Conservation (phyloP, 2,113 vertebrate genomes). For the Diglossa brunneiventris region DNA sequence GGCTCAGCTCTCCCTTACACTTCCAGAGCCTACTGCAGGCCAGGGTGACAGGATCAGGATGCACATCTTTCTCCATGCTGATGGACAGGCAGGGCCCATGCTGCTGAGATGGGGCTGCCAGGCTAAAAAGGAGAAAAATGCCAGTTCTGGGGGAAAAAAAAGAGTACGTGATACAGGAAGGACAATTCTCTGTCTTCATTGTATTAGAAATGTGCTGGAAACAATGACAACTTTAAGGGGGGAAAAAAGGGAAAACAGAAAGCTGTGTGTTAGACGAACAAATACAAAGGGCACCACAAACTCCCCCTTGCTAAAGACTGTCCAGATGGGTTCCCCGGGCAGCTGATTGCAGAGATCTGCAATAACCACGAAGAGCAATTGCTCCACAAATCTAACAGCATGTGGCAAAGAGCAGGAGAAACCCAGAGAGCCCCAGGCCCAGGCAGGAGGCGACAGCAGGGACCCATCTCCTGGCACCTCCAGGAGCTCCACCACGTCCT, state of each 20-base stretch:
- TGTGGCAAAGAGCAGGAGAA: not conserved
- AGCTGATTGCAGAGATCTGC: not conserved
- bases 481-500: fast-evolving
- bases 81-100: not conserved
- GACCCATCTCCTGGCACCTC: not conserved
- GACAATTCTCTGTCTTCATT: not conserved
- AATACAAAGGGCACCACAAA: not conserved
- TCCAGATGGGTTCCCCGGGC: not conserved
- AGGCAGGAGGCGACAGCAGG: not conserved
- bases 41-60: not conserved
- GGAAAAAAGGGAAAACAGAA: not conserved
- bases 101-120: not conserved
- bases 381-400: not conserved
- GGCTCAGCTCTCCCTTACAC: not conserved
- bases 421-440: not conserved
- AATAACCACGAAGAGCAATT: fast-evolving
- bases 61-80: too few relatives aligned
- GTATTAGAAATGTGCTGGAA: not conserved
- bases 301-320: not conserved
- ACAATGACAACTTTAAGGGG: not conserved
- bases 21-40: not conserved
- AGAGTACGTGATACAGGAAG: not conserved
- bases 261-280: not conserved
- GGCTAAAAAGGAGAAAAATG: not conserved
- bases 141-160: fast-evolving